Conservation (phyloP, 1,140 invertebrate species). For the Heliconius congener region DNA sequence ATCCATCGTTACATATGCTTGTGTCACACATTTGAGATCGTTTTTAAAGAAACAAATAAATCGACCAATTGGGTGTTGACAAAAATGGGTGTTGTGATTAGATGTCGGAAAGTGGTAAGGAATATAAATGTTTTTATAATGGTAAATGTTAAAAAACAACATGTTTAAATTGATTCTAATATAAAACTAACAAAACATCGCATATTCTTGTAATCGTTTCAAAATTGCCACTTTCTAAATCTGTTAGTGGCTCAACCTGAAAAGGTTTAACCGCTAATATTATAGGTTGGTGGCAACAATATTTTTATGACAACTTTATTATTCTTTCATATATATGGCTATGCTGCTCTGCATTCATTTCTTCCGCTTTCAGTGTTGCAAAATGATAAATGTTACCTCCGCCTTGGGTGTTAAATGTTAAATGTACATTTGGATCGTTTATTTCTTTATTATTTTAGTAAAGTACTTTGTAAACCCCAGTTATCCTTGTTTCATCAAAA, state of each 20-base stretch:
- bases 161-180: too few relatives aligned
- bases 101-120: conserved; percentile 46
- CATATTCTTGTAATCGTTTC: background rate
- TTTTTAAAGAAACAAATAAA: conserved; percentile 25
- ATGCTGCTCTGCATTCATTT: conserved; percentile 15
- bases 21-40: background rate
- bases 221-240: conserved; percentile 33
- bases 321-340: conserved; percentile 10
- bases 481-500: background rate
- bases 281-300: conserved; percentile 35
- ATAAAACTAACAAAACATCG: background rate
- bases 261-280: conserved; percentile 26
- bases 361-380: conserved; percentile 18
- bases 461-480: background rate
- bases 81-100: conserved; percentile 45
- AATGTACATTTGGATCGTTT: conserved; percentile 3
- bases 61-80: conserved; percentile 28
- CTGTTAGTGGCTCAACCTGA: conserved; percentile 24
- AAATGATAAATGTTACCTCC: conserved; percentile 14
- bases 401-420: conserved; percentile 19
- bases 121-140: background rate
- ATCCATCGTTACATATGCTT: background rate
- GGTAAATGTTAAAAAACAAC: too few relatives aligned
- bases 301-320: background rate
- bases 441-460: conserved; percentile 23